These are phyloP conservation scores for Notolepis coatsorum DNA, from an alignment of 2,797 vertebrate genomes.

Conservation along the genomic window DNA sequence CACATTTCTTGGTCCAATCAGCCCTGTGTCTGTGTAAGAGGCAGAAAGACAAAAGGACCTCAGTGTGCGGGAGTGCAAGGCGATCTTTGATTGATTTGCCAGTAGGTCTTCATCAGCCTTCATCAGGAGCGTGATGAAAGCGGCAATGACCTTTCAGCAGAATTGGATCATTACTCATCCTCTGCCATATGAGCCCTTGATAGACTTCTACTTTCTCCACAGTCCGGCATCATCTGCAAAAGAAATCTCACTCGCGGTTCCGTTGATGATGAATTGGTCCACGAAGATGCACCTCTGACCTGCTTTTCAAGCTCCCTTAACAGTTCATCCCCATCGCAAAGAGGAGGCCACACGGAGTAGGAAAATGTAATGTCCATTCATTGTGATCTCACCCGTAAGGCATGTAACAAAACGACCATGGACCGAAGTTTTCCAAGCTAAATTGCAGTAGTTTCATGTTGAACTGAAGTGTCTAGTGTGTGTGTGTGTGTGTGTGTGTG, in stretches of 20 bases:
- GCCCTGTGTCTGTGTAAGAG: constrained; percentile 21
- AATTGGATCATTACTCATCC: constrained; percentile 64
- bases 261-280: constrained; percentile 25
- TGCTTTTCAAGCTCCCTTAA: constrained; percentile 9
- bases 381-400: constrained; percentile 11
- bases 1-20: constrained; percentile 50
- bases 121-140: constrained; percentile 57
- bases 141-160: constrained; percentile 55
- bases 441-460: constrained; percentile 2
- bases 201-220: constrained; percentile 28
- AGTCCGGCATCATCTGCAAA: constrained; percentile 51
- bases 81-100: constrained; percentile 53
- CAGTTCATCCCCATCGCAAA: not conserved
- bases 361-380: constrained; percentile 21
- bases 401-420: constrained; percentile 11
- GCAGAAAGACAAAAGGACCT: constrained; percentile 37
- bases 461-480: not conserved
- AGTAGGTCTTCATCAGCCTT: constrained; percentile 56
- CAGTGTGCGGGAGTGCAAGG: constrained; percentile 19
- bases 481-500: too few relatives aligned
- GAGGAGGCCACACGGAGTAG: constrained; percentile 6
- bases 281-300: constrained; percentile 22
- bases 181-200: constrained; percentile 28
- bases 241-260: constrained; percentile 35
- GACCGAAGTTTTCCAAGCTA: not conserved